Evolutionary conservation across 1,140 invertebrate genomes (phyloP).

Genomic region (Ridgeia piscesae): DNA sequence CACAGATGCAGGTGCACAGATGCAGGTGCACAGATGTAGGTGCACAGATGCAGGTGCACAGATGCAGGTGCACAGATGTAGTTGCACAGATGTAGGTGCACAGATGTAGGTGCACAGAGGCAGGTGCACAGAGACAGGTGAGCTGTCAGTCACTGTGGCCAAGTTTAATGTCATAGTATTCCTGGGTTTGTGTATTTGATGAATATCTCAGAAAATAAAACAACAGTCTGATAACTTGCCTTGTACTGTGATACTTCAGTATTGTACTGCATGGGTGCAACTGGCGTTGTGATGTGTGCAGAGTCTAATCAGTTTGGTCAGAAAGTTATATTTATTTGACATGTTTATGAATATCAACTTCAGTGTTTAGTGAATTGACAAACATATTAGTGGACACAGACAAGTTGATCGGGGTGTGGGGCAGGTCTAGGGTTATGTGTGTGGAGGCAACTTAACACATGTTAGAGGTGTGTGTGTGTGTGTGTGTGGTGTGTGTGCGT

Average conservation of each 20-base stretch:
- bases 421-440: too few relatives aligned
- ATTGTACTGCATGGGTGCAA: not conserved
- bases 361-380: too few relatives aligned
- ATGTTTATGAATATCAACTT: too few relatives aligned
- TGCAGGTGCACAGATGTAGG: not conserved
- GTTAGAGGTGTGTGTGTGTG: too few relatives aligned
- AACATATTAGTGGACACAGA: too few relatives aligned
- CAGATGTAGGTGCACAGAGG: not conserved
- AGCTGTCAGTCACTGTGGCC: not conserved
- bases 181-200: not conserved
- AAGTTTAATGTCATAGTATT: conserved; percentile 1
- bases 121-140: too few relatives aligned
- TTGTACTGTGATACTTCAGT: not conserved
- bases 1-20: not conserved
- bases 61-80: not conserved
- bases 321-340: too few relatives aligned
- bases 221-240: not conserved
- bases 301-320: not conserved
- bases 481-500: too few relatives aligned
- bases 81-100: not conserved
- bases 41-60: not conserved
- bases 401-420: too few relatives aligned
- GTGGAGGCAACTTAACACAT: too few relatives aligned
- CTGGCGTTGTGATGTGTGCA: not conserved
- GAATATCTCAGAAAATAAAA: not conserved